phyloP scores from a whole-genome alignment of 92 coral and sea anemone species.

The Porites lobata region DNA sequence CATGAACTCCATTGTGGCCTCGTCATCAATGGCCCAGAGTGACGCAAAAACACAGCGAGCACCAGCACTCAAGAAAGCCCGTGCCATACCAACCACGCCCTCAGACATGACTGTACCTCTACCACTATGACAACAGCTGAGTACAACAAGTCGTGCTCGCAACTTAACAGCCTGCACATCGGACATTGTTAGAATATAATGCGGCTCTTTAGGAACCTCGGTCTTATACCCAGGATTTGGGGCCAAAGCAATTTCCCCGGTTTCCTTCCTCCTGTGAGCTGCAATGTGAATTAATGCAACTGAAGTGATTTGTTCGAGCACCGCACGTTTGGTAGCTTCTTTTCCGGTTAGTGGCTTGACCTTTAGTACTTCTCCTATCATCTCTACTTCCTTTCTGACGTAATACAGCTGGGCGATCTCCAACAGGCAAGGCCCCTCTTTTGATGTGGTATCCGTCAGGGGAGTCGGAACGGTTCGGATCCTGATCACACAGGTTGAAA shows the following conservation, averaged over 20 bases:
- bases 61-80: no score
- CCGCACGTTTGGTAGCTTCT: not conserved
- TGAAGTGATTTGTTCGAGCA: not conserved
- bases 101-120: not conserved
- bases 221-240: not conserved
- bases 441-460: not conserved
- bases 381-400: no score
- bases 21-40: not conserved
- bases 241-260: not conserved
- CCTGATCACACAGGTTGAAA: no score
- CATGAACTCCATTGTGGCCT: not conserved
- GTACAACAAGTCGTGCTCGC: not conserved
- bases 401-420: not conserved
- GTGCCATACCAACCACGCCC: not conserved
- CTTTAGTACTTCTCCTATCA: not conserved
- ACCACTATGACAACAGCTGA: conserved; percentile 13
- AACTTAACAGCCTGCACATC: not conserved
- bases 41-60: conserved; percentile 1
- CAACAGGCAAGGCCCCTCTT: no score
- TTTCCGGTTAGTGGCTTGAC: not conserved
- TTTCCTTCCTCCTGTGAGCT: no score
- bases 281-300: not conserved
- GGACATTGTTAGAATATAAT: conserved; percentile 3
- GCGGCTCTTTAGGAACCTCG: not conserved
- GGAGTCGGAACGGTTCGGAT: conserved; percentile 1